These are phyloP conservation scores for Drosophila santomea DNA, from an alignment of 1,140 invertebrate genomes.

Conservation along the genomic window DNA sequence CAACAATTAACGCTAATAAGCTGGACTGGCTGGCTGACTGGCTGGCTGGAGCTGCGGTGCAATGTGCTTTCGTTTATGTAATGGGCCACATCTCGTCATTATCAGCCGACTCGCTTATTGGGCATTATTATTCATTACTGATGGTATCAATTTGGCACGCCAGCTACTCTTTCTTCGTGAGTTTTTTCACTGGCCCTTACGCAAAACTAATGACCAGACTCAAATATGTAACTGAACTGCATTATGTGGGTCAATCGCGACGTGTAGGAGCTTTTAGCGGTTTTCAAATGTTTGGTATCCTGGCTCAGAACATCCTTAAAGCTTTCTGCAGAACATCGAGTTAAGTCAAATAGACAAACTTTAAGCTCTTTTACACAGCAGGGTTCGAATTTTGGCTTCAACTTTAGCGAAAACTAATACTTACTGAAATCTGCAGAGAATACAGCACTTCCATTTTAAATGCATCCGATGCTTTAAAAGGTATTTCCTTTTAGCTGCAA, in stretches of 20 bases:
- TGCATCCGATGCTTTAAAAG: background rate
- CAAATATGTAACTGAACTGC: background rate
- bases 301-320: background rate
- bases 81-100: slow-evolving; percentile 56
- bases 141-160: slow-evolving; percentile 67
- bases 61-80: slow-evolving; percentile 71
- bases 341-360: background rate
- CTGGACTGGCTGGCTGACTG: background rate
- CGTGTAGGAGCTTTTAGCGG: background rate
- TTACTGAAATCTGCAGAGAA: background rate
- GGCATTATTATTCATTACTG: slow-evolving; percentile 76
- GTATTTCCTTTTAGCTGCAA: background rate
- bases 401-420: background rate
- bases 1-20: slow-evolving; percentile 60
- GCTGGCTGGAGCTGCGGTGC: slow-evolving; percentile 18
- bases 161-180: slow-evolving; percentile 27
- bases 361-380: background rate
- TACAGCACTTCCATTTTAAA: background rate
- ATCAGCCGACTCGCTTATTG: slow-evolving; percentile 50
- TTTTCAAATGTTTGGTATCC: background rate
- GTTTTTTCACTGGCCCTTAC: slow-evolving; percentile 11
- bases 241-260: background rate
- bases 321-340: background rate
- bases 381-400: background rate
- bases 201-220: slow-evolving; percentile 23